Conservation (phyloP, 2,888 invertebrate genomes). For the Phaedon cochleariae region DNA sequence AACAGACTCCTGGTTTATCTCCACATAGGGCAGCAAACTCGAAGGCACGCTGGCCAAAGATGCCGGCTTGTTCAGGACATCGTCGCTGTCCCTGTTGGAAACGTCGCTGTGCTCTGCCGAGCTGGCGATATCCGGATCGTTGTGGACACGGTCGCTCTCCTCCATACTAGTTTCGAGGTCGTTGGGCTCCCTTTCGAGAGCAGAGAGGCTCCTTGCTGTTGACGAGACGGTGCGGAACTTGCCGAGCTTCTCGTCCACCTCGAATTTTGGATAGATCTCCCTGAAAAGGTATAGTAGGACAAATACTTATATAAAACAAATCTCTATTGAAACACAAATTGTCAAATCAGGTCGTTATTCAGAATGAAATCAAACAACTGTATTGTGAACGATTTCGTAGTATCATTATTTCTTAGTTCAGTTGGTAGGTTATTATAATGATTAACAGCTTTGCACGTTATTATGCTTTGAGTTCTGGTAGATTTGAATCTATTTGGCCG, state of each 20-base stretch:
- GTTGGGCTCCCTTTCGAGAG: conserved; percentile 43
- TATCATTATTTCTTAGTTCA: too few relatives aligned
- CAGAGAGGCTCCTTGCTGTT: conserved; percentile 48
- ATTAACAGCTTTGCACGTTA: too few relatives aligned
- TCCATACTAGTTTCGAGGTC: conserved; percentile 40
- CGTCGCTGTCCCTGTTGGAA: conserved; percentile 38
- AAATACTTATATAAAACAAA: too few relatives aligned
- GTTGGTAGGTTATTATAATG: too few relatives aligned
- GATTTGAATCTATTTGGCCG: too few relatives aligned
- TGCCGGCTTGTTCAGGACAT: conserved; percentile 34
- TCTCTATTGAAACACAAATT: too few relatives aligned
- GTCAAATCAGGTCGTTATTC: too few relatives aligned
- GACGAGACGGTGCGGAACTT: conserved; percentile 70
- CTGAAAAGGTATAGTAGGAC: conserved; percentile 54
- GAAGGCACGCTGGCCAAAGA: conserved; percentile 32
- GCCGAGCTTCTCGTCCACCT: conserved; percentile 68
- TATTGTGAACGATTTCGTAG: too few relatives aligned
- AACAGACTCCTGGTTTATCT: conserved; percentile 68
- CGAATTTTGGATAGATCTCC: conserved; percentile 70
- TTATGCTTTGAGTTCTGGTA: too few relatives aligned
- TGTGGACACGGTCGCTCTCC: conserved; percentile 22
- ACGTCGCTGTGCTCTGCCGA: conserved; percentile 43
- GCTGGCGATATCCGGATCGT: conserved; percentile 35
- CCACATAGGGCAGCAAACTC: conserved; percentile 46
- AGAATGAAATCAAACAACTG: too few relatives aligned